Evolutionary conservation across 2,888 invertebrate genomes (phyloP), one percentile per base, ranked within the genome.

Genomic region (Germaria angustata): DNA sequence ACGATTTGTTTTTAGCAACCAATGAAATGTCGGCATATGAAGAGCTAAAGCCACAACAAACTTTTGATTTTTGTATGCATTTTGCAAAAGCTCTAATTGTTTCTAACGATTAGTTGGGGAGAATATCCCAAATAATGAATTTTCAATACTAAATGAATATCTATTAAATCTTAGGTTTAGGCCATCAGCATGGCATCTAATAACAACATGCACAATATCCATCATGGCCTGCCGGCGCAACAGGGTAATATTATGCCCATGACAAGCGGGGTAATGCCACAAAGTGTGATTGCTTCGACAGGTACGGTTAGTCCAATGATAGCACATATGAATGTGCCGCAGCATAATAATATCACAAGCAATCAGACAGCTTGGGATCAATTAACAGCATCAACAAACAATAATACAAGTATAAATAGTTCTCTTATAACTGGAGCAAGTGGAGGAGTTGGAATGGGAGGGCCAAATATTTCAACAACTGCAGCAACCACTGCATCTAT

Each of bases 341-440:
- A 84, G 15, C 85, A 84, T 78, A 84, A 84, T 59, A 85, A 87
- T 44, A 82, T 88, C 0, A 81, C 84, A 0, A 85, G 84, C 59
- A 80, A 87, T 36, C 90, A 89, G 84, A 89, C 91, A 76, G 91
- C 91, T 61, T 91, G 91, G 91, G 91, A 91, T 84, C 91, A 91
- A 85, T 77, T 91, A 34, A 91, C 91, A n/a, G 90, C 90, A 24
- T 87, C 90, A 78, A 87, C 84, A 53, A 73, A 68, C 28, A 66
- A 55, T 39, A 81, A 59, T 13, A 55, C 81, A 86, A 84, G 86
- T 84, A 77, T 86, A 81, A 77, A 75, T 41, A 71, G 41, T 24
- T 69, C 79, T 13, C 49, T 84, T 11, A 84, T 75, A n/a, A 61
- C 69, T 8, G 81, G 76, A 7, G 32, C 22, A 32, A 57, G 46